phyloP scores from a whole-genome alignment of 1,140 invertebrate genomes.

The Antheraea mylitta region DNA sequence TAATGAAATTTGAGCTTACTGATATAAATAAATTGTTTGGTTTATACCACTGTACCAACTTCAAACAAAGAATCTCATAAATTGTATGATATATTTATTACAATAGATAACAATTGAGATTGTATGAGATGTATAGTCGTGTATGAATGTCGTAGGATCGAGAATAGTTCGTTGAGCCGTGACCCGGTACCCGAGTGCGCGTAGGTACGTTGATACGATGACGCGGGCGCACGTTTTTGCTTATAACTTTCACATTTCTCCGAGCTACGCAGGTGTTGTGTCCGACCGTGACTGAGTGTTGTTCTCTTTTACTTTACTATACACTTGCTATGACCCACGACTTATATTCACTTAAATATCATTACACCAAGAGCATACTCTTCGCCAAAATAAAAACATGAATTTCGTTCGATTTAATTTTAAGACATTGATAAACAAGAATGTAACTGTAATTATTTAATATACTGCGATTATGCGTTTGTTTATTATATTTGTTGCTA shows the following conservation, averaged over 20 bases:
- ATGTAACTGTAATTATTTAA: too few species aligned
- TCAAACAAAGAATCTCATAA: too few species aligned
- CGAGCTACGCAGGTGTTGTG: not conserved
- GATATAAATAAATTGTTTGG: too few species aligned
- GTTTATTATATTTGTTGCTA: too few species aligned
- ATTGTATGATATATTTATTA: too few species aligned
- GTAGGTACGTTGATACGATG: not conserved
- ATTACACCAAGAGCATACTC: not conserved
- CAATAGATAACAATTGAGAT: too few species aligned
- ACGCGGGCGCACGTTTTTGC: not conserved
- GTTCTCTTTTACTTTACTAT: not conserved
- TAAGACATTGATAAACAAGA: too few species aligned
- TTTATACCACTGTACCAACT: too few species aligned
- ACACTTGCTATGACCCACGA: not conserved
- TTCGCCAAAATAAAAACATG: too few species aligned
- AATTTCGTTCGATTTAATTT: too few species aligned
- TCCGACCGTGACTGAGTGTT: not conserved
- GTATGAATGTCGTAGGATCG: not conserved
- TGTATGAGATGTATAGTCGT: not conserved
- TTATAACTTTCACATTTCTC: conserved; percentile 1
- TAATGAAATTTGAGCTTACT: too few species aligned
- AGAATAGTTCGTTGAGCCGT: not conserved
- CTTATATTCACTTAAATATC: not conserved
- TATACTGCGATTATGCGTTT: too few species aligned
- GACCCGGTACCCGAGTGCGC: not conserved